Evolutionary conservation across 2,888 invertebrate species (phyloP).

Genomic region (Ornithoptera priamus): DNA sequence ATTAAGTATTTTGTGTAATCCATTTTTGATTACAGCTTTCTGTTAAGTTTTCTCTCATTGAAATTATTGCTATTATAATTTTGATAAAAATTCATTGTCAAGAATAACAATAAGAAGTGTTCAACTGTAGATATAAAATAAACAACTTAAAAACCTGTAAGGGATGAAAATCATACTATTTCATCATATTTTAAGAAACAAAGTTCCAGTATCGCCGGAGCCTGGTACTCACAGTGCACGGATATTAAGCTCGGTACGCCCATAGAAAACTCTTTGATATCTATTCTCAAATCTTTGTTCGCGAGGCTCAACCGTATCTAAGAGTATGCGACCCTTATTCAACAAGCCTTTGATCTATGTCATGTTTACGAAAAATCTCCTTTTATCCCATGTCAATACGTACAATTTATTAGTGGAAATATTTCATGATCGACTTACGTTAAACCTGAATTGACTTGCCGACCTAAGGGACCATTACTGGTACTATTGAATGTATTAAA

Average conservation of each 20-base stretch:
- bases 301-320: constrained; percentile 42
- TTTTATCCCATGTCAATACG: constrained; percentile 32
- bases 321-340: constrained; percentile 40
- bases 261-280: constrained; percentile 45
- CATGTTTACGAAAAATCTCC: constrained; percentile 39
- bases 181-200: neutral
- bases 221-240: neutral
- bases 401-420: constrained; percentile 30
- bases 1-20: too few relatives aligned
- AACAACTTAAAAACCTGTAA: neutral
- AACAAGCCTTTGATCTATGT: constrained; percentile 43
- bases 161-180: neutral
- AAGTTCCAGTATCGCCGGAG: constrained; percentile 6
- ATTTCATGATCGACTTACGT: constrained; percentile 24
- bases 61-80: too few relatives aligned
- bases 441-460: constrained; percentile 27
- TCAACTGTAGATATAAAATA: neutral
- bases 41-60: too few relatives aligned
- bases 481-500: neutral
- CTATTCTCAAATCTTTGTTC: constrained; percentile 40
- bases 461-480: constrained; percentile 11
- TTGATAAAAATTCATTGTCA: too few relatives aligned
- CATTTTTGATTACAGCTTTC: too few relatives aligned
- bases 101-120: too few relatives aligned
- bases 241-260: constrained; percentile 31